phyloP scores from a whole-genome alignment of 2,113 vertebrate species.

The Trematocara marginatum region DNA sequence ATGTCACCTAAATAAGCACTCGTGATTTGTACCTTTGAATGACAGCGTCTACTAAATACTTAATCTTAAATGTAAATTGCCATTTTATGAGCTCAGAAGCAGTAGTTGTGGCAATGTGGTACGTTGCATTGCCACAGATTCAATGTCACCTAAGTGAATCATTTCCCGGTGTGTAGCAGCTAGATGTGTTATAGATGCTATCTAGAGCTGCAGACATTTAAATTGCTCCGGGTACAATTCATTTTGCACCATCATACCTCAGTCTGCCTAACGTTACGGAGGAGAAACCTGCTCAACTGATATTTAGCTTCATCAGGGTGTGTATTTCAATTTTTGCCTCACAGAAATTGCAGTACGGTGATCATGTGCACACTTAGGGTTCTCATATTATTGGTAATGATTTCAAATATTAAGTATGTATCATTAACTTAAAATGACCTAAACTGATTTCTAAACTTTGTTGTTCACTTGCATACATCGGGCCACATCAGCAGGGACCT shows the following conservation, averaged over 20 bases:
- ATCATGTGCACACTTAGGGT: neutral
- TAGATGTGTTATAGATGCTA: constrained; percentile 17
- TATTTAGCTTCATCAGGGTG: neutral
- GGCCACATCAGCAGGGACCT: neutral
- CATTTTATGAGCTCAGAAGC: neutral
- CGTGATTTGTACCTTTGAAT: neutral
- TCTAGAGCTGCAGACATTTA: constrained; percentile 34
- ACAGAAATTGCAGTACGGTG: neutral
- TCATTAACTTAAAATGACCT: neutral
- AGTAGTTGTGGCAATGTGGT: neutral
- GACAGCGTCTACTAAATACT: neutral
- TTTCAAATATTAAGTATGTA: neutral
- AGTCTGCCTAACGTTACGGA: neutral
- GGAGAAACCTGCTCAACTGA: neutral
- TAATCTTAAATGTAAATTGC: neutral
- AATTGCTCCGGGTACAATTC: constrained; percentile 34
- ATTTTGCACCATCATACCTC: constrained; percentile 22
- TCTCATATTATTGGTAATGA: neutral
- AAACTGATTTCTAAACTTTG: neutral
- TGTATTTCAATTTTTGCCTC: neutral
- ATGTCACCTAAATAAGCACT: neutral
- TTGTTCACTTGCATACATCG: neutral
- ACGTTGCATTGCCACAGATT: neutral
- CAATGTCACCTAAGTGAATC: neutral
- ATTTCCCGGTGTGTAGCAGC: neutral